phyloP scores from a whole-genome alignment of 2,797 vertebrate genomes.

The Poecilia gillii region DNA sequence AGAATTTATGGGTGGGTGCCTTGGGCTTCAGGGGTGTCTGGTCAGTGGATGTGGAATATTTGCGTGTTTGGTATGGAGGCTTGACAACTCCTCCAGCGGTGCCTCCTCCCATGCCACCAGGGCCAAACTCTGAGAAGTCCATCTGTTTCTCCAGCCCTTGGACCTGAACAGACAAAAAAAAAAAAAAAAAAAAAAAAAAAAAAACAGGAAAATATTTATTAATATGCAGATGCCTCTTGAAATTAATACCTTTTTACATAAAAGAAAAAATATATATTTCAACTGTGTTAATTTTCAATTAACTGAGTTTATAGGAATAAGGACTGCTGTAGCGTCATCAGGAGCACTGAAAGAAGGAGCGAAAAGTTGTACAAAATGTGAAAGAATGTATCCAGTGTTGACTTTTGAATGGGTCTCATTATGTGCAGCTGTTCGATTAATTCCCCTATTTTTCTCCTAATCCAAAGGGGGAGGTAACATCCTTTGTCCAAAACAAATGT shows the following conservation, averaged over 20 bases:
- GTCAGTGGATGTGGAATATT: constrained; percentile 78
- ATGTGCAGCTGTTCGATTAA: background rate
- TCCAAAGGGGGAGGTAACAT: background rate
- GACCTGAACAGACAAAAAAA: constrained; percentile 73
- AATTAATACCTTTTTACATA: background rate
- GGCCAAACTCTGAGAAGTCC: constrained; percentile 87
- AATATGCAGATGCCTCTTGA: background rate
- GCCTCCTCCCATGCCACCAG: constrained; percentile 74
- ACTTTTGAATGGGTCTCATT: background rate
- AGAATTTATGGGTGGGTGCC: constrained; percentile 77
- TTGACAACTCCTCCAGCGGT: constrained; percentile 78
- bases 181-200: constrained; percentile 29
- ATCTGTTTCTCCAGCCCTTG: constrained; percentile 86
- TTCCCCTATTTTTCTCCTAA: background rate
- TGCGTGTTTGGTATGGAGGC: constrained; percentile 79
- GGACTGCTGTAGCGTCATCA: background rate
- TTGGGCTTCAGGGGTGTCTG: constrained; percentile 80
- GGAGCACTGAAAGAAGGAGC: background rate
- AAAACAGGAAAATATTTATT: constrained; percentile 9
- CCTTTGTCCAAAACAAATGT: background rate
- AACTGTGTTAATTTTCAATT: background rate
- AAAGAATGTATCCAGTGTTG: background rate
- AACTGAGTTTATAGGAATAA: background rate
- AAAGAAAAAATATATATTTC: background rate
- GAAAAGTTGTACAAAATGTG: background rate